Evolutionary conservation across 1,140 invertebrate species (phyloP).

Genomic region (Eciton burchellii): DNA sequence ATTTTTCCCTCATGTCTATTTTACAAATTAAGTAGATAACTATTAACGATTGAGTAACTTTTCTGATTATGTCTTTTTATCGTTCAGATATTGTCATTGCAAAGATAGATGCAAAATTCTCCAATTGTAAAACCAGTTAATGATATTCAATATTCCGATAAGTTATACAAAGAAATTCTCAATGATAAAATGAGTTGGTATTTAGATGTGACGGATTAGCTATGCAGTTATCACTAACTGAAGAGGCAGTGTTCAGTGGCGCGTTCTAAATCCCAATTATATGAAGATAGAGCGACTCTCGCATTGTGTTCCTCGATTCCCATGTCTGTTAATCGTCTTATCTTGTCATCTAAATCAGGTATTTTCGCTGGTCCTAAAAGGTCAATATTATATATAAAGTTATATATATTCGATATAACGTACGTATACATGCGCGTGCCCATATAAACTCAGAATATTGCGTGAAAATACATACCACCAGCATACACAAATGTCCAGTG

Average conservation of each 20-base stretch:
- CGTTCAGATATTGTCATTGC: conserved; percentile 73
- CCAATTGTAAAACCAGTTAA: conserved; percentile 67
- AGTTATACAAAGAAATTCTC: conserved; percentile 69
- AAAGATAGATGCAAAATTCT: conserved; percentile 66
- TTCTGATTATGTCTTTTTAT: conserved; percentile 55
- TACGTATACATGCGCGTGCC: background rate
- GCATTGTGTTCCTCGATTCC: conserved; percentile 94
- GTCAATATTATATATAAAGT: conserved; percentile 57
- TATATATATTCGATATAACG: conserved; percentile 20
- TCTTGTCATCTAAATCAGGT: conserved; percentile 93
- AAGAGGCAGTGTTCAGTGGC: conserved; percentile 94
- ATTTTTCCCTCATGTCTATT: conserved; percentile 73
- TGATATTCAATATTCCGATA: conserved; percentile 66
- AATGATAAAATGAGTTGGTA: conserved; percentile 72
- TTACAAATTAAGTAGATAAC: conserved; percentile 78
- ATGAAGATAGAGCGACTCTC: conserved; percentile 93
- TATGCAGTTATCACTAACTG: conserved; percentile 89
- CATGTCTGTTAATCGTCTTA: conserved; percentile 93
- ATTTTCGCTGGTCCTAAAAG: conserved; percentile 89
- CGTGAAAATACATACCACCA: conserved; percentile 89
- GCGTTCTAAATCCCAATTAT: conserved; percentile 95
- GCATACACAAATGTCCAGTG: conserved; percentile 99
- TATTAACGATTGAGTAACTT: conserved; percentile 64
- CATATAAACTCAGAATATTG: background rate
- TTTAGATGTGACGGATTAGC: conserved; percentile 70